These are phyloP conservation scores for Pristionchus exspectatus DNA, from an alignment of 2,888 invertebrate genomes.

Conservation along the genomic window DNA sequence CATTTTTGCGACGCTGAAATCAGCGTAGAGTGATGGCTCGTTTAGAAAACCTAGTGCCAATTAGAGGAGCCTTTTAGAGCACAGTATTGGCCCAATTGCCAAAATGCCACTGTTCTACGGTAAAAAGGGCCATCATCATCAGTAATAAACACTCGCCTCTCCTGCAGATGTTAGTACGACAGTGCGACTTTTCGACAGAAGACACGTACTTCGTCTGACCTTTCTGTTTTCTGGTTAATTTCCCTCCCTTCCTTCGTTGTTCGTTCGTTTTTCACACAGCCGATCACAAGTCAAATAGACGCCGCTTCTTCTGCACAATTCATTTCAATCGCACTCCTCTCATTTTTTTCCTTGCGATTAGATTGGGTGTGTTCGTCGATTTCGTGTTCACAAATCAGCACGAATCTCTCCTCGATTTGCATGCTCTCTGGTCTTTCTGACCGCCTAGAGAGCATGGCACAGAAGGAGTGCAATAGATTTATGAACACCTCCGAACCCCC, in stretches of 20 bases:
- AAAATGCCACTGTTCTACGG: neutral
- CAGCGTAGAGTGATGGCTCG: too few species aligned
- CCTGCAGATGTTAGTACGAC: neutral
- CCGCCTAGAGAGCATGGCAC: neutral
- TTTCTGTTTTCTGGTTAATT: constrained; percentile 12
- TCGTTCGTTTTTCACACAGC: neutral
- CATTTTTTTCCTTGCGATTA: neutral
- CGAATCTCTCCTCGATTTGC: neutral
- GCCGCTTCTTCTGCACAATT: neutral
- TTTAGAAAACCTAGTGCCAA: neutral
- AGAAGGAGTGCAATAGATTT: neutral
- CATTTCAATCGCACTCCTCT: neutral
- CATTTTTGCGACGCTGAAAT: too few species aligned
- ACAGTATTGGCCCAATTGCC: neutral
- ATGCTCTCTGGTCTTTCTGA: neutral
- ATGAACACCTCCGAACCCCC: neutral
- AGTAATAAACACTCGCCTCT: neutral
- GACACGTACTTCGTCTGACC: neutral
- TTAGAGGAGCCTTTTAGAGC: neutral
- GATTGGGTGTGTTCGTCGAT: neutral
- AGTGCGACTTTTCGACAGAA: constrained; percentile 12
- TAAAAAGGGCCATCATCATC: too few species aligned
- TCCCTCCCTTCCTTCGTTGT: neutral
- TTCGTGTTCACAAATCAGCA: neutral
- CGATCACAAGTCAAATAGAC: constrained; percentile 9